Conservation (phyloP, 92 coral and sea anemone genomes). For the Porites lobata region DNA sequence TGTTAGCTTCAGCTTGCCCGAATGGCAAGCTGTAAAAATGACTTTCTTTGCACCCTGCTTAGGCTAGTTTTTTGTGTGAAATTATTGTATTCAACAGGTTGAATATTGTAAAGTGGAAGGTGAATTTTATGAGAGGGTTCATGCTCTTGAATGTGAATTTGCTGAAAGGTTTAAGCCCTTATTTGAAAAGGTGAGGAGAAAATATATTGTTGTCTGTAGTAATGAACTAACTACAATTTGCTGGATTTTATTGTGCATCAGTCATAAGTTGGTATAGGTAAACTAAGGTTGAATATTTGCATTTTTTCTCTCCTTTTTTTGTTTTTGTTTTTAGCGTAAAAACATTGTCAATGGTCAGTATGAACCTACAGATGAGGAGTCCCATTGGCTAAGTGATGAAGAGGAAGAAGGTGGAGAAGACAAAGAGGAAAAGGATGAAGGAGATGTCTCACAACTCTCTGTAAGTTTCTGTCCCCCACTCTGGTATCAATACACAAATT, state of each 20-base stretch:
- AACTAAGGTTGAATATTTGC: not conserved
- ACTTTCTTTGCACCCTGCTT: not conserved
- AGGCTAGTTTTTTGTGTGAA: not conserved
- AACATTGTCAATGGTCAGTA: conserved; percentile 76
- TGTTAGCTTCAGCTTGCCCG: too few relatives aligned
- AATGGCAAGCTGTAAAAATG: too few relatives aligned
- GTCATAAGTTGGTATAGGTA: too few relatives aligned
- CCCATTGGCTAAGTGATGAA: conserved; percentile 93
- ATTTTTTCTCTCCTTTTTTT: not conserved
- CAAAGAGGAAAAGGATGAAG: conserved; percentile 70
- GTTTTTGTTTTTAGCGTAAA: conserved; percentile 61
- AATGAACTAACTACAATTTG: too few relatives aligned
- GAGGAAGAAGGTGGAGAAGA: conserved; percentile 76
- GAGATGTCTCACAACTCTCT: conserved; percentile 87
- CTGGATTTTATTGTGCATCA: too few relatives aligned
- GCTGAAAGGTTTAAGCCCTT: conserved; percentile 94
- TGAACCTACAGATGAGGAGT: conserved; percentile 97
- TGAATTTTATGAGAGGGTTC: conserved; percentile 92
- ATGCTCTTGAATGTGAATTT: conserved; percentile 98
- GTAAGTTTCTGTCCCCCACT: conserved; percentile 60
- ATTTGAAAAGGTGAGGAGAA: conserved; percentile 85
- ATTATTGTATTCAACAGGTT: conserved; percentile 58
- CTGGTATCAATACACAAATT: not conserved
- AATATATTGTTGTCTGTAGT: too few relatives aligned
- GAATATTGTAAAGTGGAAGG: conserved; percentile 96